These are phyloP conservation scores for Triops cancriformis DNA, from an alignment of 1,140 invertebrate species.

Conservation along the genomic window DNA sequence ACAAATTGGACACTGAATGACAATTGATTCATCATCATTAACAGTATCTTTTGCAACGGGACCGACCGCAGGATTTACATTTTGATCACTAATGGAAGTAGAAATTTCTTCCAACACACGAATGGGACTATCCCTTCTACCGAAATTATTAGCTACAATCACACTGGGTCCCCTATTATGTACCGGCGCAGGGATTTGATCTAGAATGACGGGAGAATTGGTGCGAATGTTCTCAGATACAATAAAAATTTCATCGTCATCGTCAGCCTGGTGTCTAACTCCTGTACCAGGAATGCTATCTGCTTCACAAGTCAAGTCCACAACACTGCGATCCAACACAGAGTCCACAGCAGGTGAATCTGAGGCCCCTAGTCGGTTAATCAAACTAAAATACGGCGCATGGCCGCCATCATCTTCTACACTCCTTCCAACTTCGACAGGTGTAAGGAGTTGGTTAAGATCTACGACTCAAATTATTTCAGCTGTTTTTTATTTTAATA, in stretches of 20 bases:
- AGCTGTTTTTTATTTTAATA: background rate
- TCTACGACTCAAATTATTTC: too few relatives aligned
- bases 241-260: background rate
- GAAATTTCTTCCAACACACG: background rate
- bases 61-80: background rate
- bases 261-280: background rate
- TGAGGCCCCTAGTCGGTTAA: background rate
- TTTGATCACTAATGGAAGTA: background rate
- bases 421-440: background rate
- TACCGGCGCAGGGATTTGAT: background rate
- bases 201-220: background rate
- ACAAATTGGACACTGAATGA: background rate
- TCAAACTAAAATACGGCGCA: background rate
- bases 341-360: background rate
- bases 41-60: background rate
- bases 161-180: background rate
- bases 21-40: background rate
- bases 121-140: background rate
- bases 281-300: background rate
- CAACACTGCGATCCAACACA: background rate
- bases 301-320: background rate
- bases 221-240: background rate
- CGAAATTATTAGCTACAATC: background rate
- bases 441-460: background rate
- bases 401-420: background rate